phyloP scores from a whole-genome alignment of 2,113 vertebrate genomes.

The Meles meles region DNA sequence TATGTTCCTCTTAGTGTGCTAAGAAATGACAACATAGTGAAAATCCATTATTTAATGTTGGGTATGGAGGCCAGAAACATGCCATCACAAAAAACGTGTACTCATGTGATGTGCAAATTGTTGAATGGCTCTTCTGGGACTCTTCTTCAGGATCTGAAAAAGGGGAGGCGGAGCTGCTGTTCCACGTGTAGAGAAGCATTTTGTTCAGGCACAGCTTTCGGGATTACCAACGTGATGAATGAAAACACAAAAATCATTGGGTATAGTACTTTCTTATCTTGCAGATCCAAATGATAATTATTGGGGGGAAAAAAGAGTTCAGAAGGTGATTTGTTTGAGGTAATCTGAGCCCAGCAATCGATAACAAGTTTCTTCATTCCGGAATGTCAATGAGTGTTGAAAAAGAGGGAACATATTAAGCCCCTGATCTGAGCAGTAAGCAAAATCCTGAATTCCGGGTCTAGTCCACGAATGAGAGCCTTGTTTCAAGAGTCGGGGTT shows the following conservation, averaged over 20 bases:
- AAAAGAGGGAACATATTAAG: not conserved
- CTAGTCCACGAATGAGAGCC: not conserved
- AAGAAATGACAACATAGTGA: not conserved
- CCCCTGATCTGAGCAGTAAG: not conserved
- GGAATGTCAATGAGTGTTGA: not conserved
- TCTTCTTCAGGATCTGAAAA: slow-evolving; percentile 28
- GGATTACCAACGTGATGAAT: not conserved
- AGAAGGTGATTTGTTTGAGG: not conserved
- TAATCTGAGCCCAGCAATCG: not conserved
- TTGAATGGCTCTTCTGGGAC: not conserved
- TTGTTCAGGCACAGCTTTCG: not conserved
- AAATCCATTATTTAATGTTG: not conserved
- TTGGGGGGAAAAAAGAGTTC: not conserved
- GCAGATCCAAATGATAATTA: not conserved
- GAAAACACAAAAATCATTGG: not conserved
- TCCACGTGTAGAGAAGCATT: not conserved
- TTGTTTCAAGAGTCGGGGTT: not conserved
- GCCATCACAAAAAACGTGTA: not conserved
- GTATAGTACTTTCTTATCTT: not conserved
- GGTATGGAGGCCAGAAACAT: not conserved
- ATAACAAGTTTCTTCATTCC: not conserved
- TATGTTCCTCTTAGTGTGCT: not conserved
- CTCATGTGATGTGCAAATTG: not conserved
- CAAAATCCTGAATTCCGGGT: not conserved
- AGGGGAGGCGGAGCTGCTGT: not conserved